A percentile compares a stretch with the other conserved stretches of the same genome.
Evolutionary conservation across 2,113 vertebrate species (phyloP).

Genomic region (Oreotrochilus melanogaster): DNA sequence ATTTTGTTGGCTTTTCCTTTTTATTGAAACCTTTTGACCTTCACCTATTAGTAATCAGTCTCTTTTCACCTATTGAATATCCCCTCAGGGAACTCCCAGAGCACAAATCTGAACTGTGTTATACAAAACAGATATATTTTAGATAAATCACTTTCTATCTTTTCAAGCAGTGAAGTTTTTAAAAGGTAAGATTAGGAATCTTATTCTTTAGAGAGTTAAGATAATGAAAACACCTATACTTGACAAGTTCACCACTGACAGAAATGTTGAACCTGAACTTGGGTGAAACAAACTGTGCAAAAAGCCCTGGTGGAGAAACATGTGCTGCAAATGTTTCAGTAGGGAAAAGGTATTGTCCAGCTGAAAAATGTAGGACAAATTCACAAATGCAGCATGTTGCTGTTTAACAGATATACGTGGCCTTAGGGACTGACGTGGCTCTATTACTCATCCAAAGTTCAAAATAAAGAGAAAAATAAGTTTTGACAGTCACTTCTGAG

Average conservation of each 20-base stretch:
- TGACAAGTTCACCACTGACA: background rate
- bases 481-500: conserved; percentile 67
- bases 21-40: background rate
- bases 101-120: background rate
- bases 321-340: background rate
- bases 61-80: background rate
- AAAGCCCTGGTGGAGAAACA: conserved; percentile 37
- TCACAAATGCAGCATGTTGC: conserved; percentile 47
- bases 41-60: background rate
- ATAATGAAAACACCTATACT: background rate
- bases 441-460: conserved; percentile 54
- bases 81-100: background rate
- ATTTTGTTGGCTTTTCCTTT: conserved; percentile 5
- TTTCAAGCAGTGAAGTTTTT: background rate
- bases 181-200: background rate
- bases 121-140: background rate
- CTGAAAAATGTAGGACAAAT: conserved; percentile 22
- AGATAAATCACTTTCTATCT: background rate
- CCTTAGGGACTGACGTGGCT: conserved; percentile 55
- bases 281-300: conserved; percentile 44
- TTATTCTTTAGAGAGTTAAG: background rate
- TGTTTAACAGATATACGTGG: conserved; percentile 58
- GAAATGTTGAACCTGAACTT: background rate
- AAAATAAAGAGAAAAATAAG: conserved; percentile 72
- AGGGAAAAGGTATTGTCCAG: conserved; percentile 11